Evolutionary conservation across 1,140 invertebrate species (phyloP).

Genomic region (Hyphantria cunea): DNA sequence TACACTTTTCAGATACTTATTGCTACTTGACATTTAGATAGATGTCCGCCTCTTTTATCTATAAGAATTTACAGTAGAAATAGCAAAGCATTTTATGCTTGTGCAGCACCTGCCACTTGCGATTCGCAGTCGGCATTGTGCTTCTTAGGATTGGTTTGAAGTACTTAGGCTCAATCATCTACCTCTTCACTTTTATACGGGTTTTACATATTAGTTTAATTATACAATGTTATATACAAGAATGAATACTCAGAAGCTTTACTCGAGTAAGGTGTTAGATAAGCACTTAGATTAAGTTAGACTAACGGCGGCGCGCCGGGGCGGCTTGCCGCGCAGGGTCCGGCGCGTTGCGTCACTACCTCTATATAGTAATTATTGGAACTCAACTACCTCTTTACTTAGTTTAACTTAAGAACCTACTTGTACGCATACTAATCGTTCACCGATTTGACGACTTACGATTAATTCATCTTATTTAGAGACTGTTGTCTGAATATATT

Average conservation of each 20-base stretch:
- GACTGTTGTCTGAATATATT: slow-evolving; percentile 79
- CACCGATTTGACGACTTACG: slow-evolving; percentile 62
- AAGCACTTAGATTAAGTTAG: slow-evolving; percentile 53
- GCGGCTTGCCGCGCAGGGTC: slow-evolving; percentile 73
- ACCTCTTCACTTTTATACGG: slow-evolving; percentile 81
- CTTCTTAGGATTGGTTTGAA: slow-evolving; percentile 75
- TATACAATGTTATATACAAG: slow-evolving; percentile 77
- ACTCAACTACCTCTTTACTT: slow-evolving; percentile 79
- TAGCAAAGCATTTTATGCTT: slow-evolving; percentile 30
- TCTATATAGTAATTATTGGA: slow-evolving; percentile 67
- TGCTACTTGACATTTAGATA: slow-evolving; percentile 75
- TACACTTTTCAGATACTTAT: slow-evolving; percentile 69
- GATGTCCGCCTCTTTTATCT: slow-evolving; percentile 72
- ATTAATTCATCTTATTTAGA: slow-evolving; percentile 57
- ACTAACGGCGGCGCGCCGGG: slow-evolving; percentile 63
- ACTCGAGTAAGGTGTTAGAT: slow-evolving; percentile 76
- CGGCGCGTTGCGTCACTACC: slow-evolving; percentile 64
- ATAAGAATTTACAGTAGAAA: slow-evolving; percentile 59
- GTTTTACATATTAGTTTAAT: slow-evolving; percentile 81
- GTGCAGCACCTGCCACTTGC: slow-evolving; percentile 24
- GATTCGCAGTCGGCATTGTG: slow-evolving; percentile 57
- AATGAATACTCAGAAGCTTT: slow-evolving; percentile 81
- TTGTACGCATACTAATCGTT: slow-evolving; percentile 53
- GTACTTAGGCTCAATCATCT: slow-evolving; percentile 79
- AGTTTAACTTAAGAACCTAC: slow-evolving; percentile 59